A percentile compares a stretch with the other conserved stretches of the same genome.
These are phyloP conservation scores for Nomada fucata DNA, from an alignment of 2,888 invertebrate genomes.

Conservation along the genomic window DNA sequence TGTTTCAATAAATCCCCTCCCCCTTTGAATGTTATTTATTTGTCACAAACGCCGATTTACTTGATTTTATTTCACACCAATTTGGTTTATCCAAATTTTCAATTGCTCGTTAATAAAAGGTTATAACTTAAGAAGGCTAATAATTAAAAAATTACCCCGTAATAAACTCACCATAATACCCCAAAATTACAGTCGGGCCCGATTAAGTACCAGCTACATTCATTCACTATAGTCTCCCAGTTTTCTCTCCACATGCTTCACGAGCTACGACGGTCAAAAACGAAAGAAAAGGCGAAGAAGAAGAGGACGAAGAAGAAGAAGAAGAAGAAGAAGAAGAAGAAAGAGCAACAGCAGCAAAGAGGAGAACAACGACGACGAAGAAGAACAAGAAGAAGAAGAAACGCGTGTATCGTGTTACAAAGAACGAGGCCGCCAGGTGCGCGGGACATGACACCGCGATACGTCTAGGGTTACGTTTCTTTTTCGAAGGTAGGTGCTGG, in stretches of 20 bases:
- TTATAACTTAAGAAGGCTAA: no score
- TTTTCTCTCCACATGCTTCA: conserved; percentile 9
- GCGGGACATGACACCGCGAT: conserved; percentile 81
- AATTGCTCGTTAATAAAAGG: no score
- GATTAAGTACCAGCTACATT: no score
- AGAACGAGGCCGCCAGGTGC: conserved; percentile 82
- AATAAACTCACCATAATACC: no score
- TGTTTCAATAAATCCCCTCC: not conserved
- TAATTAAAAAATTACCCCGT: no score
- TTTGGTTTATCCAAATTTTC: no score
- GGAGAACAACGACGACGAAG: conserved; percentile 33
- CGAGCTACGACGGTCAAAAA: conserved; percentile 11
- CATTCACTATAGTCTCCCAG: no score
- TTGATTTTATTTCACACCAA: no score
- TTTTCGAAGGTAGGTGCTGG: conserved; percentile 67
- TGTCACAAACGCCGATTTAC: not conserved
- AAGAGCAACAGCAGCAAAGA: conserved; percentile 37
- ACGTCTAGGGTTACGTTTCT: conserved; percentile 82
- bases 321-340: conserved; percentile 65
- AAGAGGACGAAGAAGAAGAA: conserved; percentile 27
- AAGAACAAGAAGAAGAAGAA: conserved; percentile 65
- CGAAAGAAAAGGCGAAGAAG: conserved; percentile 8
- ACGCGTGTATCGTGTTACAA: conserved; percentile 81
- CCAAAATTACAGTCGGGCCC: no score
- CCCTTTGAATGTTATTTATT: not conserved